Base-by-base conservation (phyloP, 2,888 invertebrate species). In the Erannis defoliaria region DNA sequence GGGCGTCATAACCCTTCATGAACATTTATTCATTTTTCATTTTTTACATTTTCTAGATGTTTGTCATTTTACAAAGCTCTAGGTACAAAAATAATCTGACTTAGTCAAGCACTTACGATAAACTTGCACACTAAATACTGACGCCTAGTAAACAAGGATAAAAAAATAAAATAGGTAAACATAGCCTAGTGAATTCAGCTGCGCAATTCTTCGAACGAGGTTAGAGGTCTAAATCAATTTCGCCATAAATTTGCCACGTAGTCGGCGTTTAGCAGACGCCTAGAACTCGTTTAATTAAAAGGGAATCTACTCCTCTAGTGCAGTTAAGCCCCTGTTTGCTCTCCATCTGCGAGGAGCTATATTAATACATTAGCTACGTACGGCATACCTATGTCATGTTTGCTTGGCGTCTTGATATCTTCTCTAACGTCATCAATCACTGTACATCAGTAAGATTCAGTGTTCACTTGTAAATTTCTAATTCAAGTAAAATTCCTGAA, bases 241-340 rank as follows among this genome's bases (percentile, higher is more conserved):
- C 70, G 62, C 66, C 59, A 72, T 70, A 71, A 73, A 73, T 73
- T 76, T 75, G 71, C 71, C 74, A 71, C 74, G 62, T 37, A 42
- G 76, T 73, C 74, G 75, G 74, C 71, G 54, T 51, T 51, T 55
- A 55, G 71, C 40, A 72, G 49, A 55, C 68, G 77, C 80, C 81
- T 77, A 78, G 80, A 86, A 82, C 85, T 84, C 83, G 82, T 87
- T 88, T 89, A 88, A 89, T 88, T 88, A 88, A 86, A 88, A 87
- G 81, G 86, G 86, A 84, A 86, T 85, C 84, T 85, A 77, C 82
- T 82, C 81, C 75, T 77, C 78, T 78, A 79, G 81, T 81, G 80
- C 82, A 85, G 84, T 86, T 85, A 83, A 86, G 84, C 84, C 77
- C 74, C 73, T 84, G 83, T 86, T 87, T 85, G 82, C 84, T 79